phyloP scores from a whole-genome alignment of 2,797 vertebrate genomes.

The Manis javanica region DNA sequence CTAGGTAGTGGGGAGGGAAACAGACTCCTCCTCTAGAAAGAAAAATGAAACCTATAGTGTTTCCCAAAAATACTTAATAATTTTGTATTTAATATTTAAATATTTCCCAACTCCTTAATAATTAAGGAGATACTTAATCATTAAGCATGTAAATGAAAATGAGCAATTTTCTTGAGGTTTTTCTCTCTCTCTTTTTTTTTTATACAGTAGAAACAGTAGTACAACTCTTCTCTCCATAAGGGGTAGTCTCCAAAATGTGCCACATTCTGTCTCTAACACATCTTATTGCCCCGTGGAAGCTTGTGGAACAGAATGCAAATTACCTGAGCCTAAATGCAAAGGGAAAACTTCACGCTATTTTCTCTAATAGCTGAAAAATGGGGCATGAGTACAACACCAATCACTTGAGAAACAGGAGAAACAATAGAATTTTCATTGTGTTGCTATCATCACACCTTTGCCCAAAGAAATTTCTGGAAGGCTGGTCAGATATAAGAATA shows the following conservation, averaged over 20 bases:
- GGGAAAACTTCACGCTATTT: conserved; percentile 54
- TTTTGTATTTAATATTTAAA: neutral
- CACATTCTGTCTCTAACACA: conserved; percentile 4
- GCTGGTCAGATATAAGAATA: conserved; percentile 62
- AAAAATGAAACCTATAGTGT: neutral
- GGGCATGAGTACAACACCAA: neutral
- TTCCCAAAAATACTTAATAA: neutral
- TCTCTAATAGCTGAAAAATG: conserved; percentile 49
- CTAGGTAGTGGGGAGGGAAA: neutral
- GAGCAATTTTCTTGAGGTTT: neutral
- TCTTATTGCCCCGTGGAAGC: conserved; percentile 36
- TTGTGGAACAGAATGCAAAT: conserved; percentile 50
- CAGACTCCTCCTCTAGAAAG: neutral
- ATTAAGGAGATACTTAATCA: neutral
- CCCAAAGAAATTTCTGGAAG: conserved; percentile 58
- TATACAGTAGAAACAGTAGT: neutral
- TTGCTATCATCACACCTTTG: conserved; percentile 48
- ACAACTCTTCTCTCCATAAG: neutral
- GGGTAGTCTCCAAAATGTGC: conserved; percentile 55
- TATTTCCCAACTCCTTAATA: neutral
- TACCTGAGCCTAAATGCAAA: conserved; percentile 53
- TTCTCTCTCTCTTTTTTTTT: neutral
- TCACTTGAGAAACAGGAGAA: conserved; percentile 43
- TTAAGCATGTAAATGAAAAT: conserved; percentile 9
- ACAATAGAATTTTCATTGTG: conserved; percentile 56